These are phyloP conservation scores for Ornithoptera priamus DNA, from an alignment of 2,888 invertebrate genomes.

Conservation along the genomic window DNA sequence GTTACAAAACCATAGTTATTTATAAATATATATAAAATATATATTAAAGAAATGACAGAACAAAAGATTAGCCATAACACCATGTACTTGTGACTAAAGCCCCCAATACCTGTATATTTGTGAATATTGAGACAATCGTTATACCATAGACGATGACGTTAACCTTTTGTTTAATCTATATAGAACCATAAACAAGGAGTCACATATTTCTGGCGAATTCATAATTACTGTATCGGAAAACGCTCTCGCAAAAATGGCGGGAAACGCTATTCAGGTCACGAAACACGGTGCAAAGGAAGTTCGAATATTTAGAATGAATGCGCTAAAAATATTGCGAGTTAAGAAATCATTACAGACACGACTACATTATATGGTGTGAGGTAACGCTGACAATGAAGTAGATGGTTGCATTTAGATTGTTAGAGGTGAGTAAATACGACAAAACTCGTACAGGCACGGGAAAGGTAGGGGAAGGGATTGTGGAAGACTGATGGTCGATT, in stretches of 20 bases:
- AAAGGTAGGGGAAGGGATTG: slow-evolving; percentile 6
- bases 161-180: slow-evolving; percentile 41
- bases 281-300: slow-evolving; percentile 19
- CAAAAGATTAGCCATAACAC: slow-evolving; percentile 75
- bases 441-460: slow-evolving; percentile 34
- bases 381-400: slow-evolving; percentile 54
- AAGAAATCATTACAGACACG: slow-evolving; percentile 35
- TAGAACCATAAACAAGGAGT: slow-evolving; percentile 30
- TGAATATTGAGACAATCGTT: slow-evolving; percentile 69
- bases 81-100: slow-evolving; percentile 70
- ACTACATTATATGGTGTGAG: slow-evolving; percentile 68
- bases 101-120: slow-evolving; percentile 67
- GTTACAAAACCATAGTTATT: slow-evolving; percentile 38
- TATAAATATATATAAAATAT: slow-evolving; percentile 6
- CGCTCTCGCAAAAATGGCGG: neutral
- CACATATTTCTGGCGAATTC: slow-evolving; percentile 13
- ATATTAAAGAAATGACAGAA: slow-evolving; percentile 65
- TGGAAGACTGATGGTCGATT: slow-evolving; percentile 22
- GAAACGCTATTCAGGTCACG: slow-evolving; percentile 9
- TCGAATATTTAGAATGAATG: slow-evolving; percentile 17
- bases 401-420: slow-evolving; percentile 44
- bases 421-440: slow-evolving; percentile 36
- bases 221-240: neutral
- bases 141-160: slow-evolving; percentile 70
- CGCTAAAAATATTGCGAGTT: slow-evolving; percentile 19